Conservation (phyloP, 30 jellyfish, hydroid and myxozoan species). For the Clytia hemisphaerica region DNA sequence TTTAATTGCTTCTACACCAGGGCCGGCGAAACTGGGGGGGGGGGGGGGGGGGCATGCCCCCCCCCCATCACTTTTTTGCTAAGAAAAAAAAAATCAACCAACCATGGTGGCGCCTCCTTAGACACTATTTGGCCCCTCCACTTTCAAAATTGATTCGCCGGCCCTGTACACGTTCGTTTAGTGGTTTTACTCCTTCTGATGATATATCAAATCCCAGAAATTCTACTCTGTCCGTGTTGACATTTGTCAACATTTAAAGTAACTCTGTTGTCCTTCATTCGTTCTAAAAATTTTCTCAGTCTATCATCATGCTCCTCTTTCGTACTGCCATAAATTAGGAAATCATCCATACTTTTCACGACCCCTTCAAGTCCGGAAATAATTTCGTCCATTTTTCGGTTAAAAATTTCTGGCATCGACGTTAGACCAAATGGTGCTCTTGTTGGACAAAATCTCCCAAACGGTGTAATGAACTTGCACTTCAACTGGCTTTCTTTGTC, state of each 20-base stretch:
- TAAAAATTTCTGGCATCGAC: slow-evolving; percentile 28
- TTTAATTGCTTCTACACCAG: slow-evolving; percentile 16
- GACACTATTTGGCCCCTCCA: slow-evolving; percentile 43
- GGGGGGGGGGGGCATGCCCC: too few species aligned
- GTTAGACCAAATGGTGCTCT: slow-evolving; percentile 47
- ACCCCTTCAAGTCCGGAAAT: slow-evolving; percentile 35
- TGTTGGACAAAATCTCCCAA: slow-evolving; percentile 42
- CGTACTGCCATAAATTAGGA: slow-evolving; percentile 29
- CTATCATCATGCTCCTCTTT: slow-evolving; percentile 37
- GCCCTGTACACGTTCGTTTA: slow-evolving; percentile 15
- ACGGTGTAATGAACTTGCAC: slow-evolving; percentile 31
- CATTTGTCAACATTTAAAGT: slow-evolving; percentile 46
- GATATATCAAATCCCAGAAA: slow-evolving; percentile 32
- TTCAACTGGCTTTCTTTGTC: slow-evolving; percentile 30
- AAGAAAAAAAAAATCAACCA: too few species aligned
- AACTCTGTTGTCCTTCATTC: slow-evolving; percentile 28
- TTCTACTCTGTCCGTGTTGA: slow-evolving; percentile 10
- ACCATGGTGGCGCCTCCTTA: too few species aligned
- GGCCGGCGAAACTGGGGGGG: too few species aligned
- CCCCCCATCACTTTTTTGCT: too few species aligned
- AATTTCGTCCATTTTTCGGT: background rate
- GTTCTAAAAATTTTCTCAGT: slow-evolving; percentile 26
- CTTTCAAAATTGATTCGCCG: too few species aligned
- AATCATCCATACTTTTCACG: slow-evolving; percentile 40
- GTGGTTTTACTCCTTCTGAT: too few species aligned